These are phyloP conservation scores for Empis livida DNA, from an alignment of 2,888 invertebrate species.

Conservation along the genomic window DNA sequence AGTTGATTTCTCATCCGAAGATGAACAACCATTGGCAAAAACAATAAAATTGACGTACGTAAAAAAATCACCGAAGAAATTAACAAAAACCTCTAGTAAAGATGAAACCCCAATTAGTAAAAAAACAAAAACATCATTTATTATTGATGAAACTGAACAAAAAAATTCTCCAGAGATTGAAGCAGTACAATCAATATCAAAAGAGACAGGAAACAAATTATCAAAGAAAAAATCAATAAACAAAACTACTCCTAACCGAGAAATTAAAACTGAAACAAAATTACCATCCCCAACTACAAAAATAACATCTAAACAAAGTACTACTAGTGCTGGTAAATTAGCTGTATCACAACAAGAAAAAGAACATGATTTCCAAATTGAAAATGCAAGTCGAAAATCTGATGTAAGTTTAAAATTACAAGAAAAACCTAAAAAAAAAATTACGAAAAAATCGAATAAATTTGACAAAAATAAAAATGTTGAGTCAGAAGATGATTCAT, in stretches of 20 bases:
- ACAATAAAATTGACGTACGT: slow-evolving; percentile 29
- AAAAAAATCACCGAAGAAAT: slow-evolving; percentile 6
- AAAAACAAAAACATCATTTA: neutral
- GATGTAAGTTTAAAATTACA: slow-evolving; percentile 5
- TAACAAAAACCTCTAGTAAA: slow-evolving; percentile 6
- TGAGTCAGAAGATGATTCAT: neutral
- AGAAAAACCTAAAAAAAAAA: slow-evolving; percentile 10
- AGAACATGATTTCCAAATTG: neutral
- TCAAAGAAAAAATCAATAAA: slow-evolving; percentile 12
- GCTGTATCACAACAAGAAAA: neutral
- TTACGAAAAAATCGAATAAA: neutral
- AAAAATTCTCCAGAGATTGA: neutral
- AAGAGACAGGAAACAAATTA: neutral
- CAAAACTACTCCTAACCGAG: slow-evolving; percentile 12
- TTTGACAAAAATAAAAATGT: neutral
- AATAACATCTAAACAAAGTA: slow-evolving; percentile 6
- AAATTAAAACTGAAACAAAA: slow-evolving; percentile 1
- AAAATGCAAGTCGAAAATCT: slow-evolving; percentile 6
- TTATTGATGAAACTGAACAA: neutral
- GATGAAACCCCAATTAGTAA: slow-evolving; percentile 7
- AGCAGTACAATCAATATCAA: slow-evolving; percentile 3
- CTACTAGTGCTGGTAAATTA: no score
- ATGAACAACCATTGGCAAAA: slow-evolving; percentile 39
- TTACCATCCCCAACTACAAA: slow-evolving; percentile 18
- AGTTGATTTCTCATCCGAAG: slow-evolving; percentile 40